Evolutionary conservation across 2,113 vertebrate species (phyloP).

Genomic region (Aythya baeri): DNA sequence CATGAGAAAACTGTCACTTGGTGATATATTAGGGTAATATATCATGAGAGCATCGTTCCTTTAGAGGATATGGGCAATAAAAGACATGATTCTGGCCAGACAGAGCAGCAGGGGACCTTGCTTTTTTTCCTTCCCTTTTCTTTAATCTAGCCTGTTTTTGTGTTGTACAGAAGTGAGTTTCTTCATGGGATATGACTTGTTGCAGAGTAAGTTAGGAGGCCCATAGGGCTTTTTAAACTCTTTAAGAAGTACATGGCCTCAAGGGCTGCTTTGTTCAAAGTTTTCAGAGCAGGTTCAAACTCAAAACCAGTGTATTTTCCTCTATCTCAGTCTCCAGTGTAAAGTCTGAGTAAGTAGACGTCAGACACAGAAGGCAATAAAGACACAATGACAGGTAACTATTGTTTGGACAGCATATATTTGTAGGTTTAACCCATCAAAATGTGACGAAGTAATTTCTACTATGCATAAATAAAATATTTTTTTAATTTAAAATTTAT

Average conservation of each 20-base stretch:
- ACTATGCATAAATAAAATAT: too few relatives aligned
- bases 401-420: conserved; percentile 10
- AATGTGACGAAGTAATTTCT: neutral
- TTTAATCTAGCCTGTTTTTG: conserved; percentile 79
- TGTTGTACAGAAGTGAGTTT: conserved; percentile 80
- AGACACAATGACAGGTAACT: neutral
- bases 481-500: too few relatives aligned
- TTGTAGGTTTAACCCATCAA: neutral
- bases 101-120: conserved; percentile 73
- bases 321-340: conserved; percentile 50
- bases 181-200: conserved; percentile 85
- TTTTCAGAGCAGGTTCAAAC: conserved; percentile 38
- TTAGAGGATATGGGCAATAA: conserved; percentile 74
- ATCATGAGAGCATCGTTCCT: conserved; percentile 77
- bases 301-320: conserved; percentile 33
- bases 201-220: conserved; percentile 80
- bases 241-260: conserved; percentile 74
- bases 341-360: conserved; percentile 36
- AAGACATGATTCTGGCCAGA: conserved; percentile 79
- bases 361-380: conserved; percentile 58
- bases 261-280: conserved; percentile 81
- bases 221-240: conserved; percentile 79
- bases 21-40: conserved; percentile 76
- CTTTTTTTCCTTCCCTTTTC: conserved; percentile 73
- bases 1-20: conserved; percentile 74